Percentiles rank a stretch among this genome's conserved stretches.
These are phyloP conservation scores for Lucinisca nassula DNA, from an alignment of 2,888 invertebrate genomes.

Conservation along the genomic window DNA sequence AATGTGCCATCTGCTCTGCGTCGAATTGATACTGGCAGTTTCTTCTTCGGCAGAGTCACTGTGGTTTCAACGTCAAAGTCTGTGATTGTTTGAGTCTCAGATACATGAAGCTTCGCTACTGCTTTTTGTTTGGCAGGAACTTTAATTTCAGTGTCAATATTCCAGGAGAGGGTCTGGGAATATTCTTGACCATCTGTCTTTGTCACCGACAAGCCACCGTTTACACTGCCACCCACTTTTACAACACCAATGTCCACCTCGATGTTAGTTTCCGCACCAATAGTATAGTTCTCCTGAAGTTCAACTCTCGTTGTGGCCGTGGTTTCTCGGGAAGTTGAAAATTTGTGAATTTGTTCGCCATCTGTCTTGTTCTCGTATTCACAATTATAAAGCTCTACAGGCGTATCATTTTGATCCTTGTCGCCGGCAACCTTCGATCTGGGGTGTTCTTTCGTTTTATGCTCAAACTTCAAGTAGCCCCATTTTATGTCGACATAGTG, in stretches of 20 bases:
- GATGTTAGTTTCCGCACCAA: constrained; percentile 66
- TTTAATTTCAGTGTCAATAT: constrained; percentile 68
- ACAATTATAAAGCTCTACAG: constrained; percentile 64
- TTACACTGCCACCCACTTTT: constrained; percentile 63
- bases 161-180: constrained; percentile 67
- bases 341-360: constrained; percentile 62
- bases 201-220: constrained; percentile 67
- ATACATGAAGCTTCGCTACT: constrained; percentile 62
- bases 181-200: constrained; percentile 66
- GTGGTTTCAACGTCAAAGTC: constrained; percentile 70
- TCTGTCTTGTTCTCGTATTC: constrained; percentile 71
- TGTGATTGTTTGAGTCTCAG: constrained; percentile 47
- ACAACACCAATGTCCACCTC: constrained; percentile 68
- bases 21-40: constrained; percentile 66
- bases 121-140: constrained; percentile 66
- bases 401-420: not conserved
- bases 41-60: constrained; percentile 57
- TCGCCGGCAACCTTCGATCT: not conserved
- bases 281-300: constrained; percentile 71
- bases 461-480: constrained; percentile 70
- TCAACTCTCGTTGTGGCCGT: constrained; percentile 64
- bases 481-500: constrained; percentile 72
- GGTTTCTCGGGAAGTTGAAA: constrained; percentile 63
- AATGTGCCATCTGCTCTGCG: constrained; percentile 57
- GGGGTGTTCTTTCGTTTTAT: not conserved